Percentiles rank a stretch among this genome's conserved stretches.
phyloP scores from a whole-genome alignment of 2,888 invertebrate genomes.

The Tenthredo livida region DNA sequence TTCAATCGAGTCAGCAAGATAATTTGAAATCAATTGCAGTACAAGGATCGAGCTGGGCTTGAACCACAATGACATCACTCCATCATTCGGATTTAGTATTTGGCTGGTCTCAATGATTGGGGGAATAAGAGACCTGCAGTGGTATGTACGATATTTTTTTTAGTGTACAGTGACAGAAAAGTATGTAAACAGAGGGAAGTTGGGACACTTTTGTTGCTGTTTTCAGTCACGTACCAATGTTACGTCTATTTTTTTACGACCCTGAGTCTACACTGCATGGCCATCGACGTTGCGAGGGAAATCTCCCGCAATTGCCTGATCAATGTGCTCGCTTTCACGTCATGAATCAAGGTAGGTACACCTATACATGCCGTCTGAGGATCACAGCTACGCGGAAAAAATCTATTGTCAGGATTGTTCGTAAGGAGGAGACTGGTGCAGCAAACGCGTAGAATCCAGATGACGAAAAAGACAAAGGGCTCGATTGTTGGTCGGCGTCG shows the following conservation, averaged over 20 bases:
- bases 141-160: conserved; percentile 5
- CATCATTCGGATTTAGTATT: not conserved
- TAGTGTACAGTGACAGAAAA: conserved; percentile 50
- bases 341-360: not conserved
- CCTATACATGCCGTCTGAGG: not conserved
- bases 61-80: conserved; percentile 4
- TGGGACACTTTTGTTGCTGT: conserved; percentile 65
- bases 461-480: conserved; percentile 43
- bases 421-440: conserved; percentile 1
- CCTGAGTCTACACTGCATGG: not conserved
- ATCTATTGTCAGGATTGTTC: conserved; percentile 18
- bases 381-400: not conserved
- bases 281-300: not conserved
- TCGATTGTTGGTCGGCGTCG: conserved; percentile 40
- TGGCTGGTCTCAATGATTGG: conserved; percentile 36
- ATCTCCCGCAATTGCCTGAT: not conserved
- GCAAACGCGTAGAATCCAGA: not conserved
- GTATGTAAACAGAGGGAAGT: conserved; percentile 41
- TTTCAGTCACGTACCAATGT: conserved; percentile 72
- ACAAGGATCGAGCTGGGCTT: not conserved
- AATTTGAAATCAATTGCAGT: not conserved
- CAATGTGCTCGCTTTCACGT: not conserved
- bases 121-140: conserved; percentile 27
- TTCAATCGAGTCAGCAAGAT: not conserved
- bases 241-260: conserved; percentile 71